Conservation (phyloP, 2,113 vertebrate genomes). For the Aldabrachelys gigantea region DNA sequence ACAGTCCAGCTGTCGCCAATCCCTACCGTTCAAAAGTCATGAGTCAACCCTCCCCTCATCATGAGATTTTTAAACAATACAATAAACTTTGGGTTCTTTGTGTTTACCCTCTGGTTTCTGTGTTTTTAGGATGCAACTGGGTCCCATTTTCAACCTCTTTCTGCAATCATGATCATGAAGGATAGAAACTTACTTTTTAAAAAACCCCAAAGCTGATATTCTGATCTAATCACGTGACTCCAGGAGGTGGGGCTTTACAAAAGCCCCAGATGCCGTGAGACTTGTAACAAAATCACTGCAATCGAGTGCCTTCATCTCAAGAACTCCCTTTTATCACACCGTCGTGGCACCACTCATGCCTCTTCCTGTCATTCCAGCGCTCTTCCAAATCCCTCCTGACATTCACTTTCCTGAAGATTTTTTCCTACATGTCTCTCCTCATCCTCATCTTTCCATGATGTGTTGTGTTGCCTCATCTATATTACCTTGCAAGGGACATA, state of each 20-base stretch:
- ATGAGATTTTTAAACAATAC: neutral
- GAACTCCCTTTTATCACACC: neutral
- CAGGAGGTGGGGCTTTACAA: neutral
- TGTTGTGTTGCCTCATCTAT: neutral
- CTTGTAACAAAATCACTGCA: rapidly evolving
- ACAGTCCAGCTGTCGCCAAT: neutral
- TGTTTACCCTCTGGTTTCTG: neutral
- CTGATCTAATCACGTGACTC: neutral
- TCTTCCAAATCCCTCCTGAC: neutral
- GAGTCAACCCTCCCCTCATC: neutral
- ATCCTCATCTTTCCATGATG: neutral
- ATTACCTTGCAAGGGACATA: rapidly evolving
- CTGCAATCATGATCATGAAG: neutral
- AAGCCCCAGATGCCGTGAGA: rapidly evolving
- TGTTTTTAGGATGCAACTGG: neutral
- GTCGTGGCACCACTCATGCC: neutral
- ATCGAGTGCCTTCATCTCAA: rapidly evolving
- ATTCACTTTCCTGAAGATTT: neutral
- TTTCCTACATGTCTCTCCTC: neutral
- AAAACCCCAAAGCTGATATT: neutral
- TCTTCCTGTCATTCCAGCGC: rapidly evolving
- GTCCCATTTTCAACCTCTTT: neutral
- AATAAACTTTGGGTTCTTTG: neutral
- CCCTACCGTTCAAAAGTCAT: neutral
- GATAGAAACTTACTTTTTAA: neutral